phyloP scores from a whole-genome alignment of 2,113 vertebrate genomes.

The Muscicapa adusta region DNA sequence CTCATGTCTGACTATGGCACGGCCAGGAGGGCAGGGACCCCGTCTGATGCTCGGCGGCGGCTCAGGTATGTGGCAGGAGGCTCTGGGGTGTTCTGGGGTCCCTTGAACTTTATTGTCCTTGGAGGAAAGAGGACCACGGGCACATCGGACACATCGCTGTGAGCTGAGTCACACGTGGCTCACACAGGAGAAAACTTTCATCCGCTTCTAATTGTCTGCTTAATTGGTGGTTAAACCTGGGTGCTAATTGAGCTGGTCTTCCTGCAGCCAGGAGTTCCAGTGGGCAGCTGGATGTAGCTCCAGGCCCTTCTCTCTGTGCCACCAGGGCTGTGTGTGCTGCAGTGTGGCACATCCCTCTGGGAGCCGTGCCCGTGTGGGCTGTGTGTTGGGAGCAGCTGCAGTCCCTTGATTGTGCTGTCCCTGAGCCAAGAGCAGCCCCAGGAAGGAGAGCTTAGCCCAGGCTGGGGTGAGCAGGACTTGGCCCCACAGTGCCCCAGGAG shows the following conservation, averaged over 20 bases:
- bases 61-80: slow-evolving; percentile 72
- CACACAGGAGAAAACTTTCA: neutral
- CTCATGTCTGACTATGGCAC: slow-evolving; percentile 87
- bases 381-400: neutral
- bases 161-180: neutral
- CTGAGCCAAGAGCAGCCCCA: fast-evolving
- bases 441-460: neutral
- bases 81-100: neutral
- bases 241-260: neutral
- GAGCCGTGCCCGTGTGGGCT: fast-evolving
- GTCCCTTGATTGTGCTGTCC: fast-evolving
- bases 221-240: slow-evolving; percentile 32
- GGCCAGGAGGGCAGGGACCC: slow-evolving; percentile 77
- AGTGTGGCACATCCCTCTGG: neutral
- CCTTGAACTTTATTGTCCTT: neutral
- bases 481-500: fast-evolving
- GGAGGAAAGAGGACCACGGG: neutral
- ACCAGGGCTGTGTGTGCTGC: fast-evolving
- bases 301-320: neutral
- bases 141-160: fast-evolving
- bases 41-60: slow-evolving; percentile 80
- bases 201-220: slow-evolving; percentile 1
- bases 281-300: neutral
- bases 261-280: slow-evolving; percentile 9
- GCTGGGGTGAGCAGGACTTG: neutral